Conservation (phyloP, 2,113 vertebrate species). For the Chaetodon trifascialis region DNA sequence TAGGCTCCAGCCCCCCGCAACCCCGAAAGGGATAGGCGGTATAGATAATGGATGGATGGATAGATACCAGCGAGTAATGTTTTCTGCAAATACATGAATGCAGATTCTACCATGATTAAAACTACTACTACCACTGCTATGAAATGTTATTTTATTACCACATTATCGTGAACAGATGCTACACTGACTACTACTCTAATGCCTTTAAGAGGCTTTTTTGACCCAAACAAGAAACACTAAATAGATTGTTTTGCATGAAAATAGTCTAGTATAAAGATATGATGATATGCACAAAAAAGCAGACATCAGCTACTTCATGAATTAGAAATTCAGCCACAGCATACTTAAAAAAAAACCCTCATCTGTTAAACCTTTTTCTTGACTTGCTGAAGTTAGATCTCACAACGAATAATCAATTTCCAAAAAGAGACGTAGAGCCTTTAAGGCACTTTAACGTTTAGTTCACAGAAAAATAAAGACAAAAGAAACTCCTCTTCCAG, state of each 20-base stretch:
- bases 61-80: too few relatives aligned
- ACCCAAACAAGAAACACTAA: background rate
- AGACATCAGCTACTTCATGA: background rate
- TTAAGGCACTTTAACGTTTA: constrained; percentile 9
- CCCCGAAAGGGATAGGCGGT: too few relatives aligned
- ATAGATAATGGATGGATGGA: too few relatives aligned
- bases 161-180: background rate
- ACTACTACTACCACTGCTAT: background rate
- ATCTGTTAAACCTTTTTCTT: too few relatives aligned
- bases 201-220: too few relatives aligned
- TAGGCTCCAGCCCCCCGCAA: too few relatives aligned
- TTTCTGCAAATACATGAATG: constrained; percentile 10
- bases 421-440: background rate
- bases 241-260: background rate
- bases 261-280: background rate
- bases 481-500: background rate
- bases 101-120: background rate
- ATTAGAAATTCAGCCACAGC: background rate
- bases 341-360: too few relatives aligned
- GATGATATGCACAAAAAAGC: background rate
- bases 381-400: too few relatives aligned
- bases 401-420: background rate
- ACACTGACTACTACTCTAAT: too few relatives aligned
- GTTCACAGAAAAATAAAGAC: background rate
- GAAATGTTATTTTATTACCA: background rate